phyloP scores from a whole-genome alignment of 2,888 invertebrate genomes.

The Drosophila atripex region DNA sequence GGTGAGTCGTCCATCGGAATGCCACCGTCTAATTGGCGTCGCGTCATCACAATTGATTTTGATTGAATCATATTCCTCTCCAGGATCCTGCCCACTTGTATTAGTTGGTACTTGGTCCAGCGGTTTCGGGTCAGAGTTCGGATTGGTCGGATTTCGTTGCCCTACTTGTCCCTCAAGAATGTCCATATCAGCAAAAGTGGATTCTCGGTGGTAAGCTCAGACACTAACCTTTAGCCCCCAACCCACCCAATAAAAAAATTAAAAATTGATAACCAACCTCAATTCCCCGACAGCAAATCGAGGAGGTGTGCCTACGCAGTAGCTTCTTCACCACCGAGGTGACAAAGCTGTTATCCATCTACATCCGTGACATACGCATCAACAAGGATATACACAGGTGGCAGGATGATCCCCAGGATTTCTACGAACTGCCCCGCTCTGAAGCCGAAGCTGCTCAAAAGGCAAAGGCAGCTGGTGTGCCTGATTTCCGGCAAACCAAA shows the following conservation, averaged over 20 bases:
- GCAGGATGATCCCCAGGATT: slow-evolving; percentile 70
- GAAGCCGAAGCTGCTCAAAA: slow-evolving; percentile 4
- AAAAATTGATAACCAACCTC: slow-evolving; percentile 1
- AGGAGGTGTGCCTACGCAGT: slow-evolving; percentile 93
- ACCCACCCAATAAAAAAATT: slow-evolving; percentile 1
- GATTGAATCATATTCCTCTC: background rate
- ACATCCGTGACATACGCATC: slow-evolving; percentile 91
- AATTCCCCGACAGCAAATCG: slow-evolving; percentile 88
- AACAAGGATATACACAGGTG: slow-evolving; percentile 89
- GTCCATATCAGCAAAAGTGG: slow-evolving; percentile 92
- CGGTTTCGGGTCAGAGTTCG: slow-evolving; percentile 91
- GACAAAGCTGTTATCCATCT: slow-evolving; percentile 91
- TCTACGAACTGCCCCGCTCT: slow-evolving; percentile 74
- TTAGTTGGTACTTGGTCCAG: slow-evolving; percentile 92
- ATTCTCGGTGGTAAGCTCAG: slow-evolving; percentile 88
- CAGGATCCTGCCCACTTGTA: slow-evolving; percentile 90
- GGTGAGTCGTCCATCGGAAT: slow-evolving; percentile 63
- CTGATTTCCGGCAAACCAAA: slow-evolving; percentile 90
- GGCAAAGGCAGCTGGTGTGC: slow-evolving; percentile 74
- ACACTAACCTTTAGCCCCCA: background rate
- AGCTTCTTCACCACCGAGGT: slow-evolving; percentile 95
- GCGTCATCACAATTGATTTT: slow-evolving; percentile 13
- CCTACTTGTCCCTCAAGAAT: slow-evolving; percentile 90
- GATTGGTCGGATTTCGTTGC: slow-evolving; percentile 92
- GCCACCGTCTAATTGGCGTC: background rate